A percentile compares a stretch with the other conserved stretches of the same genome.
Conservation (phyloP, 1,140 invertebrate genomes). For the Drosophila cardini region DNA sequence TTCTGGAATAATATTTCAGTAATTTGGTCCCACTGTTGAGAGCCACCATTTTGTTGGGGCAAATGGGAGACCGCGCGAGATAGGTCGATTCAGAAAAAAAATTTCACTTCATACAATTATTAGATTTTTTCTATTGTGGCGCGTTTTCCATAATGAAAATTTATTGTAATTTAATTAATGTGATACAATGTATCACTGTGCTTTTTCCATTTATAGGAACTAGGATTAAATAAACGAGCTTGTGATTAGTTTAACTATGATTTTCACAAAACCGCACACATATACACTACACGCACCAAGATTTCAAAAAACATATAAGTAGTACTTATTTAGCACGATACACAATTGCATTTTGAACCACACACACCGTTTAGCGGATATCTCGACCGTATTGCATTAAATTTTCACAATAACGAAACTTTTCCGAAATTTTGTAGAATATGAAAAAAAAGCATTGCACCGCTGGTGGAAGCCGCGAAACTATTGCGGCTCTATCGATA, state of each 20-base stretch:
- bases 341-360: neutral
- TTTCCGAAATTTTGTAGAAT: too few species aligned
- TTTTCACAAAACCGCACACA: neutral
- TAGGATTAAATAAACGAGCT: constrained; percentile 3
- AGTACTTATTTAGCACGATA: neutral
- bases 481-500: too few species aligned
- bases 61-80: too few species aligned
- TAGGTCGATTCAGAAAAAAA: neutral
- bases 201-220: neutral
- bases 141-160: too few species aligned
- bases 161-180: neutral
- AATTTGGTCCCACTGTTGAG: too few species aligned
- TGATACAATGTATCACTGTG: neutral
- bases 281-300: neutral
- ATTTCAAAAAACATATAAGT: neutral
- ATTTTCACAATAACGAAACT: too few species aligned
- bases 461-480: too few species aligned
- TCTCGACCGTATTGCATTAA: too few species aligned
- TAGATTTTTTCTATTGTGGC: too few species aligned
- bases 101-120: constrained; percentile 82
- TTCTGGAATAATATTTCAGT: too few species aligned
- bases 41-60: too few species aligned
- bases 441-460: too few species aligned
- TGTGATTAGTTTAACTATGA: constrained; percentile 24
- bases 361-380: neutral